Evolutionary conservation across 1,140 invertebrate species (phyloP).

Genomic region (Tetramorium alpestre): DNA sequence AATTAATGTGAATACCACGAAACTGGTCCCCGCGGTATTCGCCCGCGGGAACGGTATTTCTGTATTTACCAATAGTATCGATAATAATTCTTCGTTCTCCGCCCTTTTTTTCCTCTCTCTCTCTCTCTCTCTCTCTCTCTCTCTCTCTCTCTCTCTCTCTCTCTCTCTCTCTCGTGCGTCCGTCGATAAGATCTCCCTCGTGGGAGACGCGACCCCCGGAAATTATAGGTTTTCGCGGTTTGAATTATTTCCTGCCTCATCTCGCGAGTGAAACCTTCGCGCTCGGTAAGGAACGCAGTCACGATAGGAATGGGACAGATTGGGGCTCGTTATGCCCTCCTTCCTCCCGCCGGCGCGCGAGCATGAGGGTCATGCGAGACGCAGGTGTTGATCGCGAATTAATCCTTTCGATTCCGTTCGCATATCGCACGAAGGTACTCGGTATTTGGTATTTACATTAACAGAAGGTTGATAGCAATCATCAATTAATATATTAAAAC

Average conservation of each 20-base stretch:
- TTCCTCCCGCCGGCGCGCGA: neutral
- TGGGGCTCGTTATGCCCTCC: constrained; percentile 6
- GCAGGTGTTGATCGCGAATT: constrained; percentile 18
- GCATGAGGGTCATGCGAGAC: neutral
- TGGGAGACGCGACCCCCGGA: constrained; percentile 70
- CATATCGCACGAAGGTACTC: neutral
- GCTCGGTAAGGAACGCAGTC: constrained; percentile 30
- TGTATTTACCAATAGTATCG: constrained; percentile 80
- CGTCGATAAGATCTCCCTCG: constrained; percentile 78
- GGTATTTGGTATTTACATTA: neutral
- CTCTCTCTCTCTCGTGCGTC: constrained; percentile 28
- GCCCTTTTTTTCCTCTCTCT: neutral
- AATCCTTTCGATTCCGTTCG: neutral
- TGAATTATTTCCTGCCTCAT: constrained; percentile 79
- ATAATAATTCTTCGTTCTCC: constrained; percentile 77
- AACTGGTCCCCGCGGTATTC: constrained; percentile 76
- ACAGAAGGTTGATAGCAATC: neutral
- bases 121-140: neutral
- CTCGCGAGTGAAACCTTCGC: constrained; percentile 23
- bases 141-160: neutral
- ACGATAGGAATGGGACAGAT: constrained; percentile 40
- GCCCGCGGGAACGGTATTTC: constrained; percentile 76
- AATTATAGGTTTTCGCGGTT: constrained; percentile 82
- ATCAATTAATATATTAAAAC: neutral
- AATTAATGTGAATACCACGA: constrained; percentile 79